Evolutionary conservation across 35 echinoderm and acorn worm genomes (phyloP).

Genomic region (Stichopus chloronotus): DNA sequence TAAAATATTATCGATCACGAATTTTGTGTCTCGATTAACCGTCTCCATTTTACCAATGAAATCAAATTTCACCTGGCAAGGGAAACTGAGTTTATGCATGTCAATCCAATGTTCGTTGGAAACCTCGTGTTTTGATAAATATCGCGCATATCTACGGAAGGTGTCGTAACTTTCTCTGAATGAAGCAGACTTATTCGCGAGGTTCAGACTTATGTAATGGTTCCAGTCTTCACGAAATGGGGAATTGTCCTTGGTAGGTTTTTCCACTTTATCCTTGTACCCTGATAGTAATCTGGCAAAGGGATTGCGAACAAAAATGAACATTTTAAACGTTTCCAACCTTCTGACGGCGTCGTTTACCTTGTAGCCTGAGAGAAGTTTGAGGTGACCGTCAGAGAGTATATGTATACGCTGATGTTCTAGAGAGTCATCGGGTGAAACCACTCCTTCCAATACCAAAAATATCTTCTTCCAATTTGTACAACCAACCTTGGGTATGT

Average conservation of each 20-base stretch:
- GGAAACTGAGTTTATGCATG: neutral
- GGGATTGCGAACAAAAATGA: constrained; percentile 56
- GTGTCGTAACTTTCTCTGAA: neutral
- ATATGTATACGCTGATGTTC: neutral
- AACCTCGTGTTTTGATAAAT: neutral
- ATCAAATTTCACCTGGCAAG: constrained; percentile 8
- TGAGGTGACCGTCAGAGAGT: neutral
- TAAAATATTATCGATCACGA: neutral
- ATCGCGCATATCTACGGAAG: neutral
- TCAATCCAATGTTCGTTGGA: constrained; percentile 6
- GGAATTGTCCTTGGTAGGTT: neutral
- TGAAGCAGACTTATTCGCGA: neutral
- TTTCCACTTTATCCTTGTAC: constrained; percentile 62
- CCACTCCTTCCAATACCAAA: constrained; percentile 36
- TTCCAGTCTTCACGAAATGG: neutral
- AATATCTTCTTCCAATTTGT: constrained; percentile 67
- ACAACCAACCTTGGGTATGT: constrained; percentile 57
- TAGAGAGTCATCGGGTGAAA: neutral
- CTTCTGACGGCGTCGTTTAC: neutral
- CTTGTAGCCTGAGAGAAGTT: neutral
- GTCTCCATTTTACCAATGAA: constrained; percentile 22
- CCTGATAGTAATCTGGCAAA: constrained; percentile 53
- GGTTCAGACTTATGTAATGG: neutral
- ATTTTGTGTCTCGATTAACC: neutral
- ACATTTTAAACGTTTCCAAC: constrained; percentile 56